Percentiles rank a stretch among this genome's conserved stretches.
Evolutionary conservation across 1,140 invertebrate species (phyloP).

Genomic region (Pseudachorutes palmiensis): DNA sequence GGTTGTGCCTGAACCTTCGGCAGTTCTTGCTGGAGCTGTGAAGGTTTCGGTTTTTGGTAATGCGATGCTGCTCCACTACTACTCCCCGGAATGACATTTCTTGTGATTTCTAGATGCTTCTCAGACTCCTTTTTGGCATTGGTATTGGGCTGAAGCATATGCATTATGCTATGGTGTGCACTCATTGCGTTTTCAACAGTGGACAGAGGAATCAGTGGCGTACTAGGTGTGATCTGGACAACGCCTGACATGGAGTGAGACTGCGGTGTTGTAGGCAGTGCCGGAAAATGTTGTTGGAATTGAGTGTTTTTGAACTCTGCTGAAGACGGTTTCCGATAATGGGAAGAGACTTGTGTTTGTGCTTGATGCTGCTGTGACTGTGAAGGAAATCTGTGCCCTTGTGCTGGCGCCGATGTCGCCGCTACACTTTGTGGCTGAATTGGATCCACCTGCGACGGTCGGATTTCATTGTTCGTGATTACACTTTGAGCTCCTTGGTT

Average conservation of each 20-base stretch:
- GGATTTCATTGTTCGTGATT: neutral
- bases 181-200: constrained; percentile 12
- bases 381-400: neutral
- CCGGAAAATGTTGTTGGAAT: neutral
- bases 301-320: neutral
- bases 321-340: neutral
- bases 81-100: neutral
- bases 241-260: neutral
- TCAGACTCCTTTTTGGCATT: neutral
- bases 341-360: neutral
- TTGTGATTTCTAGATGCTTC: neutral
- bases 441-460: neutral
- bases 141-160: neutral
- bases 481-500: neutral
- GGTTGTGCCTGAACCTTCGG: neutral
- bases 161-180: neutral
- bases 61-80: too few relatives aligned
- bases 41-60: too few relatives aligned
- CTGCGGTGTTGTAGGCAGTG: neutral
- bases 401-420: neutral
- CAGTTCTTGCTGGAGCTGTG: too few relatives aligned
- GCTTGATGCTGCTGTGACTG: too few relatives aligned
- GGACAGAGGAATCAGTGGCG: constrained; percentile 3
- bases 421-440: neutral
- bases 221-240: constrained; percentile 8